phyloP scores from a whole-genome alignment of 2,797 vertebrate species.

The Xenopus petersii region DNA sequence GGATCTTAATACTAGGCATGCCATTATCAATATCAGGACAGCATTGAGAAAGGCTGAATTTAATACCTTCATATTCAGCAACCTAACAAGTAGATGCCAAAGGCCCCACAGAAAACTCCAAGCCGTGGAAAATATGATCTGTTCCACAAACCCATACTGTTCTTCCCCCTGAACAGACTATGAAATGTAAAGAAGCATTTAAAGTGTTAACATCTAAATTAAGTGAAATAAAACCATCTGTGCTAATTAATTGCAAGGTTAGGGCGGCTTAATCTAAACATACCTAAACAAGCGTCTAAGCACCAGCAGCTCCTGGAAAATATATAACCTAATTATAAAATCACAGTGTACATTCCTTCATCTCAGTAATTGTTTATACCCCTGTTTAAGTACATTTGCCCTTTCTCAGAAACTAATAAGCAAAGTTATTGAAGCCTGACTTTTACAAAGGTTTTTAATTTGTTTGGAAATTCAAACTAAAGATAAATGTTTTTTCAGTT shows the following conservation, averaged over 20 bases:
- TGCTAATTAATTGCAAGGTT: slow-evolving; percentile 49
- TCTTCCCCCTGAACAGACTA: no score
- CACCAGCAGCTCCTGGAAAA: slow-evolving; percentile 33
- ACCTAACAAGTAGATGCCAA: no score
- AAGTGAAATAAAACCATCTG: slow-evolving; percentile 12
- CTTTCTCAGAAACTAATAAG: slow-evolving; percentile 75
- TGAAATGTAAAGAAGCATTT: not conserved
- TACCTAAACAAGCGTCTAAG: slow-evolving; percentile 37
- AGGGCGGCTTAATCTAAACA: slow-evolving; percentile 46
- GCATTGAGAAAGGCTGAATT: no score
- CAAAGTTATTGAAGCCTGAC: slow-evolving; percentile 68
- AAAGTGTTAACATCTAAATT: not conserved
- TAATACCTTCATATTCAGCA: no score
- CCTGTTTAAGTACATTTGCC: slow-evolving; percentile 72
- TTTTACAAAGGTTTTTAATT: slow-evolving; percentile 71
- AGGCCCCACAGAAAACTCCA: no score
- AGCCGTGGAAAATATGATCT: no score
- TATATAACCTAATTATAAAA: slow-evolving; percentile 66
- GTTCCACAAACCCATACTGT: no score
- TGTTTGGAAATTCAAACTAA: slow-evolving; percentile 71
- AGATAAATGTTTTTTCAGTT: slow-evolving; percentile 64
- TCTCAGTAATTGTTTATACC: slow-evolving; percentile 70
- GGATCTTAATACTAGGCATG: no score
- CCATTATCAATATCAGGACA: no score
- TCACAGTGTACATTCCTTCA: slow-evolving; percentile 59